phyloP scores from a whole-genome alignment of 2,888 invertebrate genomes.

The Melanophora roralis region DNA sequence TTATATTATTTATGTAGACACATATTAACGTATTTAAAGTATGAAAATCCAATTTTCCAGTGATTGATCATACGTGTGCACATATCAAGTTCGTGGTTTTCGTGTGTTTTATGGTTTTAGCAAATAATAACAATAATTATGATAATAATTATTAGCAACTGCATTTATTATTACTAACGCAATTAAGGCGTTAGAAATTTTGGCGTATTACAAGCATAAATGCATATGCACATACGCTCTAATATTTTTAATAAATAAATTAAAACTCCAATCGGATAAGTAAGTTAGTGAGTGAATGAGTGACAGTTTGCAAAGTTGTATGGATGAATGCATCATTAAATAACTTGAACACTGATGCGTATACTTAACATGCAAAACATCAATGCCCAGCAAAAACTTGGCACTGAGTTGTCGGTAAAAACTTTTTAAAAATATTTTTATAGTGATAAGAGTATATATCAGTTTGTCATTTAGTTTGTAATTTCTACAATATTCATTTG shows the following conservation, averaged over 20 bases:
- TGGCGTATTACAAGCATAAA: not conserved
- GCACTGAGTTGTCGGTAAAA: too few relatives aligned
- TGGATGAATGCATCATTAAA: slow-evolving; percentile 8
- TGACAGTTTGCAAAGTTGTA: not conserved
- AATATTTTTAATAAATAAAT: too few relatives aligned
- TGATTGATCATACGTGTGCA: slow-evolving; percentile 76
- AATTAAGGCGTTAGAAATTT: slow-evolving; percentile 41
- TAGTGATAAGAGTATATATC: too few relatives aligned
- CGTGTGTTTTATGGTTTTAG: slow-evolving; percentile 56
- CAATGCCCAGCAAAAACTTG: too few relatives aligned
- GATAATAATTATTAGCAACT: slow-evolving; percentile 15
- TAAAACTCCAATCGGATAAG: not conserved
- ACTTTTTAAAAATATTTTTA: too few relatives aligned
- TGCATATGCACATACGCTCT: not conserved
- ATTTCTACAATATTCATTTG: too few relatives aligned
- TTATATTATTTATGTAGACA: not conserved
- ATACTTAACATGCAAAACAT: too few relatives aligned
- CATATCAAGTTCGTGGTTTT: slow-evolving; percentile 72
- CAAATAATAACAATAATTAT: slow-evolving; percentile 47
- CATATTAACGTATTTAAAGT: slow-evolving; percentile 15
- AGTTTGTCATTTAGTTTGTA: too few relatives aligned
- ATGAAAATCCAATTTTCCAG: slow-evolving; percentile 77
- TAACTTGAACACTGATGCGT: too few relatives aligned
- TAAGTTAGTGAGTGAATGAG: not conserved
- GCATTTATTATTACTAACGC: slow-evolving; percentile 23